Evolutionary conservation across 2,888 invertebrate genomes (phyloP), one percentile per base, ranked within the genome.

Genomic region (Papilio protenor): DNA sequence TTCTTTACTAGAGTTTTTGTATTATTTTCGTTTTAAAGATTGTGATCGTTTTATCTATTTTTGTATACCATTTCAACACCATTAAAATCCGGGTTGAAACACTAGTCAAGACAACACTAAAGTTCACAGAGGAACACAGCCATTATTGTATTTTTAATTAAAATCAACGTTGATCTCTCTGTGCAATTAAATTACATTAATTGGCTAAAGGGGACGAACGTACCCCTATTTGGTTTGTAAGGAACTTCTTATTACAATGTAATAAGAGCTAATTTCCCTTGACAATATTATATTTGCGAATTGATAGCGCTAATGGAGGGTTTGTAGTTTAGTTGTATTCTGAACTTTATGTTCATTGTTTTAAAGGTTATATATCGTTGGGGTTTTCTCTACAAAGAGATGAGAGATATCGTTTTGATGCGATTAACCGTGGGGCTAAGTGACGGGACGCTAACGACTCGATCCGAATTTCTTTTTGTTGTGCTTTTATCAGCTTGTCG

Each of bases 151-250:
- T 90, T 92, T 92, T 92, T 92, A 92, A 94, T 94, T 94, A 93
- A 92, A 87, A 85, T 87, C 81, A 86, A 86, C 89, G 88, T 88
- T 93, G 93, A 94, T 94, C 94, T 90, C 92, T 89, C 88, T 89
- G 89, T 89, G 90, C 91, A 92, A 94, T 94, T 94, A 94, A 92
- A 92, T 92, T 91, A 90, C 93, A 90, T 91, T 94, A 94, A 94
- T 94, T 94, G 94, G 92, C 88, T 87, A 83, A 86, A 82, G 92
- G 92, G 91, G 87, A 85, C 81, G 82, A 80, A 81, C 80, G 80
- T 80, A 84, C 83, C 84, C 80, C 80, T 83, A 82, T 80, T 72
- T 57, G 74, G 73, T 21, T 11, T 11, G n/a, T 21, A 21, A 57
- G 21, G 11, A 77, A 75, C 57, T 84, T 82, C 79, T 88, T 89